Evolutionary conservation across 2,113 vertebrate species (phyloP), one percentile per base, ranked within the genome.

Genomic region (Coptodon rendalli): DNA sequence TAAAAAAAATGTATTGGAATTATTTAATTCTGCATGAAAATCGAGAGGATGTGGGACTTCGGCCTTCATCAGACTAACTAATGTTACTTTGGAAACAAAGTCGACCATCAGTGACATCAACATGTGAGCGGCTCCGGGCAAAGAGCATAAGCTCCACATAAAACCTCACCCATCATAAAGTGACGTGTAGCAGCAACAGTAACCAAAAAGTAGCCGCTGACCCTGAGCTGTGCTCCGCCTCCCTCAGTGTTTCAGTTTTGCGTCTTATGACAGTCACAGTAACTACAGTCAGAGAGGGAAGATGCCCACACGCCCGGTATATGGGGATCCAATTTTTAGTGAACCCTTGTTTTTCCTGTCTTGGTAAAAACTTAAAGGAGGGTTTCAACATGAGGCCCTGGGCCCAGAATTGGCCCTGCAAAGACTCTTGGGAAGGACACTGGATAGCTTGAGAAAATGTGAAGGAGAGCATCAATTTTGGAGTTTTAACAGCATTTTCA

Each of bases 131-230:
- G 61, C 34, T 38, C 10, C 61, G 4, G 5, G 16, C 29, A 63
- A 36, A 34, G 16, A 63, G 6, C 59, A n/a, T 4, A 11, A 63
- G 19, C 17, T 0, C n/a, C n/a, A 38, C 34, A 66, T 13, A 38
- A 66, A 66, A 66, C 19, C 34, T 68, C 61, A 12, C 5, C 19
- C 34, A 38, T 11, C 36, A 2, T 36, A 13, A 68, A 38, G 34
- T 66, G 34, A 38, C 31, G 17, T 11, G 16, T 16, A 3, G 24
- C 59, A 66, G 61, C 34, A n/a, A 38, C 61, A 38, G 31, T 2
- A 59, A 31, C 56, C 56, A 57, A 1, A 16, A 8, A 16, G 27
- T 1, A 59, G n/a, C 0, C 5, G 19, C 19, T n/a, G 52, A 11
- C 3, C 50, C 19, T 2, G 50, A 53, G 24, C 12, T 14, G 54